phyloP scores from a whole-genome alignment of 1,140 invertebrate genomes.

The Drosophila novamexicana region DNA sequence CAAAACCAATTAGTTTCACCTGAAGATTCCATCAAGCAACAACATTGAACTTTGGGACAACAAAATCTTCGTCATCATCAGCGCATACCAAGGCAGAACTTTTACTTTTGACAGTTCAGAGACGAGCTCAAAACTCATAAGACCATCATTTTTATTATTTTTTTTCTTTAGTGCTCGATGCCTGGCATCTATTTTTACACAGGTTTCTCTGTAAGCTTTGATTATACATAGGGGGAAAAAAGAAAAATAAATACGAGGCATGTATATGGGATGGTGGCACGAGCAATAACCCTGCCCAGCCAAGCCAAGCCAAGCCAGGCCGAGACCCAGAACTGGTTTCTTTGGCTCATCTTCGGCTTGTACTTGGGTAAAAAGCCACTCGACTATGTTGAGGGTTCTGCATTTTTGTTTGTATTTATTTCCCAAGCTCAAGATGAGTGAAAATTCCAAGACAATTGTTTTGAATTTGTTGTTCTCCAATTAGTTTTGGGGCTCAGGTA shows the following conservation, averaged over 20 bases:
- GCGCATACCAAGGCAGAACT: slow-evolving; percentile 68
- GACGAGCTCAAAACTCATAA: slow-evolving; percentile 36
- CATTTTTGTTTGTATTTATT: slow-evolving; percentile 39
- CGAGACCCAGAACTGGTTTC: slow-evolving; percentile 60
- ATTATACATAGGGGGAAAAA: slow-evolving; percentile 60
- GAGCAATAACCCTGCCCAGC: slow-evolving; percentile 66
- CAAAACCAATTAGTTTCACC: slow-evolving; percentile 50
- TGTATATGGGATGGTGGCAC: slow-evolving; percentile 59
- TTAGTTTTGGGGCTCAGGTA: slow-evolving; percentile 35
- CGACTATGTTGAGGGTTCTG: slow-evolving; percentile 42
- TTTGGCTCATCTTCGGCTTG: slow-evolving; percentile 28
- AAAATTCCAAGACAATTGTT: slow-evolving; percentile 57
- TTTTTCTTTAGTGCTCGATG: slow-evolving; percentile 13
- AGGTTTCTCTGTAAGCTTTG: slow-evolving; percentile 62
- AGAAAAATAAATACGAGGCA: slow-evolving; percentile 57
- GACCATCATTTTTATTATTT: slow-evolving; percentile 8
- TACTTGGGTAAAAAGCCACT: slow-evolving; percentile 30
- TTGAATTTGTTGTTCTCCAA: slow-evolving; percentile 59
- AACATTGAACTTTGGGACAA: slow-evolving; percentile 3
- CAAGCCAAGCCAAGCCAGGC: slow-evolving; percentile 27
- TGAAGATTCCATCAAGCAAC: slow-evolving; percentile 6
- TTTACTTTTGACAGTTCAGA: slow-evolving; percentile 70
- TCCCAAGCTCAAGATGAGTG: slow-evolving; percentile 46
- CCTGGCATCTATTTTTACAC: slow-evolving; percentile 63
- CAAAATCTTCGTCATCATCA: slow-evolving; percentile 25